A percentile compares a stretch with the other conserved stretches of the same genome.
These are phyloP conservation scores for Lamellibrachia luymesi DNA, from an alignment of 1,140 invertebrate species.

Conservation along the genomic window DNA sequence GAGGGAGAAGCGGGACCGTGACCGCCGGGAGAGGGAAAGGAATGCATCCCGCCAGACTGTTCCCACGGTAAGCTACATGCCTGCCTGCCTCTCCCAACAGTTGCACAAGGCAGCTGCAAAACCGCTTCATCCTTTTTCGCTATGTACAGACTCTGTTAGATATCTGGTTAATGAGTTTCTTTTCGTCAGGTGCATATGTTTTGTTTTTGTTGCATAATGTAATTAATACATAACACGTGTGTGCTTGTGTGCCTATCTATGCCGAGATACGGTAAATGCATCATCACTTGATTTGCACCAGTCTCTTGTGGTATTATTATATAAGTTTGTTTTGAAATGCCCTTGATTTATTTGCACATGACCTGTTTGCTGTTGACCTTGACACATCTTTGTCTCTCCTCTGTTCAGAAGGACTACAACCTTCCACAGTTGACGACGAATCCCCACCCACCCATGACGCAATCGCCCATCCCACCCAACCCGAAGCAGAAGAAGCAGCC, in stretches of 20 bases:
- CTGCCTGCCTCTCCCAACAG: no score
- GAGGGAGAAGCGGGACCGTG: conserved; percentile 22
- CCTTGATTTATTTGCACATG: no score
- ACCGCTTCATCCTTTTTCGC: no score
- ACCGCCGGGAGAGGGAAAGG: conserved; percentile 23
- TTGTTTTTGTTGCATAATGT: not conserved
- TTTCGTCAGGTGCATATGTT: not conserved
- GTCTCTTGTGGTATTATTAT: not conserved
- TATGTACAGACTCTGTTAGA: no score
- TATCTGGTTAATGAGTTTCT: no score
- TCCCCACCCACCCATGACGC: conserved; percentile 29
- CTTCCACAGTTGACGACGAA: conserved; percentile 37
- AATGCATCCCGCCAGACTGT: conserved; percentile 15
- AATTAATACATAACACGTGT: not conserved
- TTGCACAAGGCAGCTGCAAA: no score
- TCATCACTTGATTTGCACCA: not conserved
- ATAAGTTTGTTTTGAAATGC: no score
- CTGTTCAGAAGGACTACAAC: conserved; percentile 33
- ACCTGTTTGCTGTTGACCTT: not conserved
- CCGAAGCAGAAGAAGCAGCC: conserved; percentile 21
- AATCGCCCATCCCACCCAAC: conserved; percentile 35
- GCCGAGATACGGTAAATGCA: not conserved
- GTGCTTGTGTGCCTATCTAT: not conserved
- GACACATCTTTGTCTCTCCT: conserved; percentile 19
- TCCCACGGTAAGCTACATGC: not conserved